A percentile compares a stretch with the other conserved stretches of the same genome.
Conservation (phyloP, 2,888 invertebrate species). For the Eupeodes luniger region DNA sequence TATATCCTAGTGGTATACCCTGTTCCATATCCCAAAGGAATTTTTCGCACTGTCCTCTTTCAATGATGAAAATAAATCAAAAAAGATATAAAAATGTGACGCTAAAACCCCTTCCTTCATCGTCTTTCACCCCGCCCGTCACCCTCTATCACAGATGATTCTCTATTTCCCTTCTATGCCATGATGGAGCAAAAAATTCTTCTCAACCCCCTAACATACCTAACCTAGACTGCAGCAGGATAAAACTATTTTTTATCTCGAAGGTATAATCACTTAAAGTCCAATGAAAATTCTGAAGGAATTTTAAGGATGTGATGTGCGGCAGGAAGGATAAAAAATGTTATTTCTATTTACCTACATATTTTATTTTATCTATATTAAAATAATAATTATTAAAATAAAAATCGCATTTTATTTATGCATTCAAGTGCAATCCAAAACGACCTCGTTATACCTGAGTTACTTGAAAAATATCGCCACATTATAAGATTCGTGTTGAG, state of each 20-base stretch:
- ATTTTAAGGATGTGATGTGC: not conserved
- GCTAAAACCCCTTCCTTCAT: constrained; percentile 3
- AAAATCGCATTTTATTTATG: constrained; percentile 3
- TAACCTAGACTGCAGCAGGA: constrained; percentile 2
- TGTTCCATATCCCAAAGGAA: constrained; percentile 58
- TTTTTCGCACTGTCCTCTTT: constrained; percentile 50
- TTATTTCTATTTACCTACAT: not conserved
- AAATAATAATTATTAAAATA: not conserved
- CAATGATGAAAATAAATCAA: constrained; percentile 58
- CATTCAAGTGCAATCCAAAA: constrained; percentile 18
- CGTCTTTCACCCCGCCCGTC: not conserved
- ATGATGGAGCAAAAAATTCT: constrained; percentile 38
- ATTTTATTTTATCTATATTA: no score
- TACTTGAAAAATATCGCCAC: constrained; percentile 20
- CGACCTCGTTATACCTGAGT: constrained; percentile 26
- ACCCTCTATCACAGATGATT: not conserved
- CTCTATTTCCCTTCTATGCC: not conserved
- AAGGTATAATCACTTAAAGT: constrained; percentile 39
- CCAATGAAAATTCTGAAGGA: constrained; percentile 35
- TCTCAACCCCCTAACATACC: constrained; percentile 9
- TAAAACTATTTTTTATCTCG: constrained; percentile 36
- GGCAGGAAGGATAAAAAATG: not conserved
- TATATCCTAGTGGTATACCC: not conserved
- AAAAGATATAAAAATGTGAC: constrained; percentile 31
- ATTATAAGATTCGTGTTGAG: constrained; percentile 26